Percentiles rank a stretch among this genome's conserved stretches.
These are phyloP conservation scores for Candidula unifasciata DNA, from an alignment of 2,888 invertebrate species.

Conservation along the genomic window DNA sequence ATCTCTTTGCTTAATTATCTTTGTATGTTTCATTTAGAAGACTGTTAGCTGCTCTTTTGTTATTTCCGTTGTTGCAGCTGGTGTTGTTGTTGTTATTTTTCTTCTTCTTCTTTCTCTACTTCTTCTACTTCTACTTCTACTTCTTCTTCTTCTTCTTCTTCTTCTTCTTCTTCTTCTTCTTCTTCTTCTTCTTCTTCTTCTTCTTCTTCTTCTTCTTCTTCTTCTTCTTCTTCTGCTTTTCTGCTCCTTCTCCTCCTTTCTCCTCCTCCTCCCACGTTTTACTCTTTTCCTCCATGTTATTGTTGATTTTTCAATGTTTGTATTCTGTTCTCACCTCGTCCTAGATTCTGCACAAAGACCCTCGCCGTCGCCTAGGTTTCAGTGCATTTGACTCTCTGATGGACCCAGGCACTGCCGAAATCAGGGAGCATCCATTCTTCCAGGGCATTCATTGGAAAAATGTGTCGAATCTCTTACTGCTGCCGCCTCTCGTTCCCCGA, in stretches of 20 bases:
- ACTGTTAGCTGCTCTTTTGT: neutral
- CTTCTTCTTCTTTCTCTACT: neutral
- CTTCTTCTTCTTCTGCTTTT: neutral
- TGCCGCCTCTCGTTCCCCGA: slow-evolving; percentile 21
- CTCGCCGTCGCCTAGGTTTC: slow-evolving; percentile 34
- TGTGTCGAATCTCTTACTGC: slow-evolving; percentile 1
- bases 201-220: neutral
- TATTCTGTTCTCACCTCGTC: neutral
- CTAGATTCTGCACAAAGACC: slow-evolving; percentile 46
- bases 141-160: neutral
- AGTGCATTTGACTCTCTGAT: neutral
- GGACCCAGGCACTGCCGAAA: slow-evolving; percentile 6
- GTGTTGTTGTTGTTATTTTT: neutral
- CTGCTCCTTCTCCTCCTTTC: neutral
- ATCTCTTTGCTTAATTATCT: neutral
- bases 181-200: slow-evolving; percentile 13
- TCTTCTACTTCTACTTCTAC: neutral
- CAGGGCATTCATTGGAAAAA: slow-evolving; percentile 17
- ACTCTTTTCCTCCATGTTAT: neutral
- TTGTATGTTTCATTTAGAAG: neutral
- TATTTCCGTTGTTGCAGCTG: neutral
- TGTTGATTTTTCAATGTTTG: neutral
- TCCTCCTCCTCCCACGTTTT: neutral
- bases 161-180: neutral
- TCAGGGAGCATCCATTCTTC: slow-evolving; percentile 41